Base-by-base conservation (phyloP, 2,797 vertebrate genomes). In the Microctenopoma stevenorrisi region DNA sequence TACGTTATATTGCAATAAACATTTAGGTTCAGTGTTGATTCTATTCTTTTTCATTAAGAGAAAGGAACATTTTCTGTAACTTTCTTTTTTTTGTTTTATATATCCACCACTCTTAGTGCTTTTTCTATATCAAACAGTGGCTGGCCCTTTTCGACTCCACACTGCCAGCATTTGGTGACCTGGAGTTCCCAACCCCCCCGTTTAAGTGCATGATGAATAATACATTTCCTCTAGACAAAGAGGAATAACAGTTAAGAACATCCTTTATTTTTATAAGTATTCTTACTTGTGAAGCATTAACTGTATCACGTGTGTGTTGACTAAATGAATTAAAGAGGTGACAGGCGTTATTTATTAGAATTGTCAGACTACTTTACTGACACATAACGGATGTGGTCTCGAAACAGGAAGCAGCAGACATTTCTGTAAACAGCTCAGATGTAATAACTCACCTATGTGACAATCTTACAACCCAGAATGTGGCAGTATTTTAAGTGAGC, bases 141-240 rank as follows among this genome's bases (percentile, higher is more conserved):
- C 63, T 81, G 64, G 87, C 77, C 69, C 64, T 66, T 76, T 84
- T 88, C 73, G 57, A 22, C 54, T 59, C 61, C 47, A 62, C 38
- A 46, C 33, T 51, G 37, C 8, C 25, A 78, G 82, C 81, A 91
- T 91, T 84, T 91, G 89, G 51, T 72, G 48, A 47, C 58, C 60
- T 68, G 37, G 6, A 40, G 48, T 71, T 44, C 68, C 81, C 84
- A 84, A 77, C 80, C 79, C 83, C 86, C 80, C 69, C 3, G 50
- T 62, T 79, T 80, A 73, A 89, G 83, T 83, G 82, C 68, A 59
- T 76, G 69, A 84, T 90, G 33, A 90, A 92, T 91, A 83, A 90
- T 85, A 69, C 3, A 92, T 84, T 51, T 68, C 26, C 56, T 48
- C 61, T 40, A 78, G 57, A 73, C 66, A 53, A 60, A 80, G 59